Evolutionary conservation across 2,113 vertebrate species (phyloP).

Genomic region (Seriola dumerili): DNA sequence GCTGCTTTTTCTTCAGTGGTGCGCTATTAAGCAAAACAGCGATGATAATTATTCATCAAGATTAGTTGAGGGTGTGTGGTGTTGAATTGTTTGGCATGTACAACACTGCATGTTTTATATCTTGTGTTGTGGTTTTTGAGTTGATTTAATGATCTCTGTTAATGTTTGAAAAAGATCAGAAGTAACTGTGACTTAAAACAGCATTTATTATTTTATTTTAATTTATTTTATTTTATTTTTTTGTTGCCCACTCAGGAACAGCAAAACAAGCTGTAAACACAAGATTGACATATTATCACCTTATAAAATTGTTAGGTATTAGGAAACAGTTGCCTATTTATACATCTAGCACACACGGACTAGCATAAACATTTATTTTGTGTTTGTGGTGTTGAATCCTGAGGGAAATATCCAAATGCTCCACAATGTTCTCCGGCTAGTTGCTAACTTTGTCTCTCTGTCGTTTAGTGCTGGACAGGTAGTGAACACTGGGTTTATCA

Average conservation of each 20-base stretch:
- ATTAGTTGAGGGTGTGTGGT: neutral
- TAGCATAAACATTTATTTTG: neutral
- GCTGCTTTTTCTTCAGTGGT: neutral
- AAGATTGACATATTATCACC: constrained; percentile 6
- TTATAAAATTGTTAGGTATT: neutral
- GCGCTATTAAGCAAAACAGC: neutral
- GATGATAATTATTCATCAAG: too few relatives aligned
- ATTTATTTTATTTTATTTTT: neutral
- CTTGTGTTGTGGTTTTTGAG: neutral
- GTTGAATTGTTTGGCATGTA: neutral
- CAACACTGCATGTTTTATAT: neutral
- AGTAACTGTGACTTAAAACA: neutral
- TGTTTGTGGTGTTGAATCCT: neutral
- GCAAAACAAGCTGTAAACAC: neutral
- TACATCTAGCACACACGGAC: neutral
- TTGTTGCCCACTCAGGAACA: neutral
- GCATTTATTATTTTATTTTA: neutral
- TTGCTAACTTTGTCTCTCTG: neutral
- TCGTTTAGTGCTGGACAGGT: neutral
- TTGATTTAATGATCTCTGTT: neutral
- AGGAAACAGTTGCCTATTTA: neutral
- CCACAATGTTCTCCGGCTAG: neutral
- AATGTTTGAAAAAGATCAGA: neutral
- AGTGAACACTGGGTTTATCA: neutral
- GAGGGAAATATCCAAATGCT: neutral